Evolutionary conservation across 2,797 vertebrate species (phyloP).

Genomic region (Pangasius krempfi): DNA sequence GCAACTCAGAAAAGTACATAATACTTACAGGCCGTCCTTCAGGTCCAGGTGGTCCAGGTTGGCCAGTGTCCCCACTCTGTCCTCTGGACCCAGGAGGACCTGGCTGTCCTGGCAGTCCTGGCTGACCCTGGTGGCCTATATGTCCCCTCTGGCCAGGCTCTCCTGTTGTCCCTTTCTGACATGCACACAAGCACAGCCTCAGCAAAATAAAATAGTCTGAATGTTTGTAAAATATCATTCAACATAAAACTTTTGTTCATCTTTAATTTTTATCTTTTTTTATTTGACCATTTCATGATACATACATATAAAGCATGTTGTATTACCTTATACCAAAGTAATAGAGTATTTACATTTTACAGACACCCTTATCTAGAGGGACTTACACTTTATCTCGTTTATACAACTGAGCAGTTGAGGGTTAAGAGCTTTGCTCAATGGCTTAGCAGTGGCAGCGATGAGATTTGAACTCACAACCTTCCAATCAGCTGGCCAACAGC

Average conservation of each 20-base stretch:
- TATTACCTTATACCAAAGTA: neutral
- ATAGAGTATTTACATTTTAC: neutral
- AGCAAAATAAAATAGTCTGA: conserved; percentile 33
- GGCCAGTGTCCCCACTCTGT: conserved; percentile 79
- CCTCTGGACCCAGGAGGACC: conserved; percentile 84
- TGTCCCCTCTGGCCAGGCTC: conserved; percentile 82
- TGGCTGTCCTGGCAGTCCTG: conserved; percentile 81
- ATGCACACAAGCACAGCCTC: conserved; percentile 67
- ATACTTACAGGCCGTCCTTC: conserved; percentile 87
- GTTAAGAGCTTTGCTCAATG: too few relatives aligned
- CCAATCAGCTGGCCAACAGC: too few relatives aligned
- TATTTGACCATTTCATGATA: neutral
- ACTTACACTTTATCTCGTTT: too few relatives aligned
- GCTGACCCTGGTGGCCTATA: conserved; percentile 83
- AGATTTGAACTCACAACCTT: too few relatives aligned
- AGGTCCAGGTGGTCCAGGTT: conserved; percentile 82
- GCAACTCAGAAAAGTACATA: neutral
- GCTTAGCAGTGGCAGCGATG: too few relatives aligned
- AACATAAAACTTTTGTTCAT: neutral
- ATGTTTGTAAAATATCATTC: too few relatives aligned
- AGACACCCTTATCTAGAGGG: too few relatives aligned
- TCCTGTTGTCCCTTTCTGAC: conserved; percentile 91
- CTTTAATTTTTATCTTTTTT: neutral
- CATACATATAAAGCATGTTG: neutral
- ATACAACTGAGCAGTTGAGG: too few relatives aligned